phyloP scores from a whole-genome alignment of 2,113 vertebrate genomes.

The Alosa alosa region DNA sequence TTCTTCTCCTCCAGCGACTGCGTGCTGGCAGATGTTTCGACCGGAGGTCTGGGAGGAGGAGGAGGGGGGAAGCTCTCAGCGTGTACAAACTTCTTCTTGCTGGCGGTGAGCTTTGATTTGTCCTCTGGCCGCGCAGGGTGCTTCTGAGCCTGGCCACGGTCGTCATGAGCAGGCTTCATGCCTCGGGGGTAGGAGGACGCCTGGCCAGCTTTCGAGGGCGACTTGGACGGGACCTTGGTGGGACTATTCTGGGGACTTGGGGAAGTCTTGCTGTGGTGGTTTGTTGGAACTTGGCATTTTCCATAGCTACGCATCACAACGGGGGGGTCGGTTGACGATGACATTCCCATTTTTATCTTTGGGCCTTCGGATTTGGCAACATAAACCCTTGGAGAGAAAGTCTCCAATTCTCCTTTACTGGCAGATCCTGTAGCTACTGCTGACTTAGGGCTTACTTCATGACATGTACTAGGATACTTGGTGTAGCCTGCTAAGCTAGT shows the following conservation, averaged over 20 bases:
- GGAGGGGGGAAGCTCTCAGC: slow-evolving; percentile 71
- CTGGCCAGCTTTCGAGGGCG: slow-evolving; percentile 66
- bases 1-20: slow-evolving; percentile 54
- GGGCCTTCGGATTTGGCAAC: slow-evolving; percentile 67
- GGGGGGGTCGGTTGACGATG: slow-evolving; percentile 42
- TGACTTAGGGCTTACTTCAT: slow-evolving; percentile 56
- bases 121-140: slow-evolving; percentile 60
- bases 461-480: slow-evolving; percentile 66
- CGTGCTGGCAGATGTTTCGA: slow-evolving; percentile 15
- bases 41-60: slow-evolving; percentile 60
- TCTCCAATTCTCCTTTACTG: not conserved
- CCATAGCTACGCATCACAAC: slow-evolving; percentile 54
- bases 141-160: slow-evolving; percentile 31
- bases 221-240: slow-evolving; percentile 73
- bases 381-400: slow-evolving; percentile 43
- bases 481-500: slow-evolving; percentile 55
- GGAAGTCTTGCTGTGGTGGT: slow-evolving; percentile 55
- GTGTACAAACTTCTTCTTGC: slow-evolving; percentile 68
- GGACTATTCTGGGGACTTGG: slow-evolving; percentile 73
- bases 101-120: slow-evolving; percentile 68
- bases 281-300: slow-evolving; percentile 56
- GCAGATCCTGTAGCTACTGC: slow-evolving; percentile 17
- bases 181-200: slow-evolving; percentile 41
- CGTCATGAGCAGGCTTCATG: slow-evolving; percentile 41
- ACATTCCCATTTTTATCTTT: slow-evolving; percentile 57